Base-by-base conservation (phyloP, 2,888 invertebrate genomes). In the Xestoiulus laeticollis region DNA sequence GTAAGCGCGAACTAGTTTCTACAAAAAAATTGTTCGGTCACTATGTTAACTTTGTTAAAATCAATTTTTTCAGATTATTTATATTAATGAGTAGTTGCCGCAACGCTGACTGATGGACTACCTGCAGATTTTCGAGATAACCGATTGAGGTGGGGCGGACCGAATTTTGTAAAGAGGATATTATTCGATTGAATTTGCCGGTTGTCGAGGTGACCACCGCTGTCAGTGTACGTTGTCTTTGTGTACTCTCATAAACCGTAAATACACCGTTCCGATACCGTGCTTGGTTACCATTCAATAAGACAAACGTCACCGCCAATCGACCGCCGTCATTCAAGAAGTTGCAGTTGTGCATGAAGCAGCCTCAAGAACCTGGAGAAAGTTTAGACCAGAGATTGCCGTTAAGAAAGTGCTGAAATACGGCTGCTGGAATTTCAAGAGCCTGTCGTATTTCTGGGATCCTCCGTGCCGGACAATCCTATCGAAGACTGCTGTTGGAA, bases 1-100 rank as follows among this genome's bases (percentile, higher is more conserved):
- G 26, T 26, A 26, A 26, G 48, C 16, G 16, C 1, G 48, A 48
- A 48, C 4, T 16, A 14, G 16, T 59, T n/a, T n/a, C n/a, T n/a
- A n/a, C n/a, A n/a, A n/a, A n/a, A n/a, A n/a, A n/a, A n/a, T n/a
- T n/a, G n/a, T n/a, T n/a, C n/a, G n/a, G n/a, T n/a, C n/a, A n/a
- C n/a, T n/a, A n/a, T n/a, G n/a, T 38, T 38, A 38, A 38, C 38
- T 38, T 8, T 8, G 5, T 22, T 4, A 78, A 78, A 78, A 78
- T 78, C 78, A 78, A 78, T 78, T 78, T n/a, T n/a, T 30, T 26
- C 78, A 78, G 78, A 78, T 78, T 30, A 78, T 78, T 30, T 16
- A 14, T 78, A 78, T 78, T 78, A 78, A 78, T 78, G 78, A 78
- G 30, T 68, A 10, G 5, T 78, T 59, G 68, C 68, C 22, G 68